phyloP scores from a whole-genome alignment of 2,113 vertebrate species.

The Meleagris gallopavo region DNA sequence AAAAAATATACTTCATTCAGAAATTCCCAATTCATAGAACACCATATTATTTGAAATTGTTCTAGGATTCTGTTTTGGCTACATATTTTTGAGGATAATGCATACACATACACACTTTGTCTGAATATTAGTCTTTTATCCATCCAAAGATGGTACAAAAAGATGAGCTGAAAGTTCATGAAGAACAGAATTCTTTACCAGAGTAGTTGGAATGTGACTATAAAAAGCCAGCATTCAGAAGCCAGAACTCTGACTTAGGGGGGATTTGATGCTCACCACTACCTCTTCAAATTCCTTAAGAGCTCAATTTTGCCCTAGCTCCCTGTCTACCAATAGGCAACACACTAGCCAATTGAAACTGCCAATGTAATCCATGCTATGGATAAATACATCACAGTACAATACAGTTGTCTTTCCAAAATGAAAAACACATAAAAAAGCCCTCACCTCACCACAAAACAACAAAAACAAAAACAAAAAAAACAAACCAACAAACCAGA shows the following conservation, averaged over 20 bases:
- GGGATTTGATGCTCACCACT: rapidly evolving
- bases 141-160: background rate
- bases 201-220: background rate
- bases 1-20: background rate
- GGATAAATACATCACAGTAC: background rate
- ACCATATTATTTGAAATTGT: background rate
- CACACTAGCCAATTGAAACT: background rate
- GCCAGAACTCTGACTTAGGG: background rate
- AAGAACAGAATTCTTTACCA: background rate
- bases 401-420: background rate
- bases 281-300: background rate
- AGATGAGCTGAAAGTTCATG: background rate
- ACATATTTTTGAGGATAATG: background rate
- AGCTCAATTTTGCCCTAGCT: background rate
- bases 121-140: background rate
- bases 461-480: too few relatives aligned
- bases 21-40: background rate
- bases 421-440: background rate
- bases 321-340: rapidly evolving
- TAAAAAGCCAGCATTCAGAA: background rate
- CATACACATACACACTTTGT: background rate
- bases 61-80: background rate
- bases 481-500: too few relatives aligned
- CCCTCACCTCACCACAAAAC: too few relatives aligned
- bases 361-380: background rate